phyloP scores from a whole-genome alignment of 1,140 invertebrate species.

The Sycobia sp. region DNA sequence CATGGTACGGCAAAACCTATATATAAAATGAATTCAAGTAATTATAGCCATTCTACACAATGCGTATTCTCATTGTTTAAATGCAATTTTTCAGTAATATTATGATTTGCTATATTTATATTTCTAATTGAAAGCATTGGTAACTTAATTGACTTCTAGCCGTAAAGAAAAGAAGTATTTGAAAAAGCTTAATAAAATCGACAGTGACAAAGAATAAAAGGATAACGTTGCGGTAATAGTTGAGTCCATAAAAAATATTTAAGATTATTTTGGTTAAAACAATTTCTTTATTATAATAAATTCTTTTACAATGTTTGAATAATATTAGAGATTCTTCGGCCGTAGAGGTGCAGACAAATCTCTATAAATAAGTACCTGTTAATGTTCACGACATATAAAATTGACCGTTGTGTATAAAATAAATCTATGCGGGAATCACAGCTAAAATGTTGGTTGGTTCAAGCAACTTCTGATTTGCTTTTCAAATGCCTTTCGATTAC shows the following conservation, averaged over 20 bases:
- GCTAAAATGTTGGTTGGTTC: constrained; percentile 32
- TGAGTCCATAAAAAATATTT: constrained; percentile 14
- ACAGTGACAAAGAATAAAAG: too few species aligned
- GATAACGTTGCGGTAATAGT: too few species aligned
- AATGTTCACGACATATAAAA: constrained; percentile 31
- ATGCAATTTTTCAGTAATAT: too few species aligned
- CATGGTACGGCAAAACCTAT: too few species aligned
- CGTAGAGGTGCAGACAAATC: constrained; percentile 3
- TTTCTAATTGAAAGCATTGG: too few species aligned
- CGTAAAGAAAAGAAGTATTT: too few species aligned
- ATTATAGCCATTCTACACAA: background rate
- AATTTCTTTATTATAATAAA: constrained; percentile 9
- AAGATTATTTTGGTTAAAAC: constrained; percentile 12
- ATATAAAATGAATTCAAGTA: too few species aligned
- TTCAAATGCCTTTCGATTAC: constrained; percentile 5
- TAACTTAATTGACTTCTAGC: too few species aligned
- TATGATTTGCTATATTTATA: too few species aligned
- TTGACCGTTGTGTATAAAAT: constrained; percentile 30
- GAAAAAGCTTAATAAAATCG: too few species aligned
- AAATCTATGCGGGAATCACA: constrained; percentile 39
- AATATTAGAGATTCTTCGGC: background rate
- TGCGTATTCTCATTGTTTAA: too few species aligned
- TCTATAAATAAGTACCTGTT: constrained; percentile 15
- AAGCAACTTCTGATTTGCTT: background rate
- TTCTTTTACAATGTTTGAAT: too few species aligned